Conservation (phyloP, 2,888 invertebrate species). For the Parascotia fuliginaria region DNA sequence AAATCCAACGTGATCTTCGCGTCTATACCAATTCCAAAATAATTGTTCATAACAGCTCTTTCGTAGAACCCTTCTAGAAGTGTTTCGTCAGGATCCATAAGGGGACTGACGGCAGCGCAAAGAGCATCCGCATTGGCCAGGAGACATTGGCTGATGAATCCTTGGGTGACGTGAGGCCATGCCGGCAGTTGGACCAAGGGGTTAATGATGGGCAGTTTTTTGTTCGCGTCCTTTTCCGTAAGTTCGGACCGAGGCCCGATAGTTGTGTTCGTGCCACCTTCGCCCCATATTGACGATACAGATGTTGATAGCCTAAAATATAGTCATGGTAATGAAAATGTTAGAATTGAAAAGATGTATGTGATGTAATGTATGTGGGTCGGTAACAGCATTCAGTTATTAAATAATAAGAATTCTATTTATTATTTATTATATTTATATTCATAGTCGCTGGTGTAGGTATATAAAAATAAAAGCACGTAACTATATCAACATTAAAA, state of each 20-base stretch:
- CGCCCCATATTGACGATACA: conserved; percentile 83
- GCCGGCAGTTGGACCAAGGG: conserved; percentile 94
- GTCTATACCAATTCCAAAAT: conserved; percentile 99
- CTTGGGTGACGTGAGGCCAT: conserved; percentile 93
- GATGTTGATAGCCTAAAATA: conserved; percentile 77
- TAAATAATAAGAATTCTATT: too few species aligned
- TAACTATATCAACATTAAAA: background rate
- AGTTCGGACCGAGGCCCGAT: conserved; percentile 74
- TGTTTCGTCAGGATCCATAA: conserved; percentile 97
- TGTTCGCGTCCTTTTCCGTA: conserved; percentile 82
- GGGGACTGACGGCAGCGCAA: conserved; percentile 97
- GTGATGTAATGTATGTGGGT: too few species aligned
- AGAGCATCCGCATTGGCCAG: conserved; percentile 98
- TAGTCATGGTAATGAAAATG: background rate
- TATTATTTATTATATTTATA: too few species aligned
- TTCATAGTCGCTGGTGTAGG: too few species aligned
- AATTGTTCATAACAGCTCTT: conserved; percentile 99
- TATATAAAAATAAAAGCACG: too few species aligned
- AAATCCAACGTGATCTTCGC: conserved; percentile 99
- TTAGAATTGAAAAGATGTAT: too few species aligned
- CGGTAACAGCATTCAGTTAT: too few species aligned
- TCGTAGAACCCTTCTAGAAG: conserved; percentile 95
- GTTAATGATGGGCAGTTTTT: conserved; percentile 95
- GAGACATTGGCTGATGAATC: conserved; percentile 97
- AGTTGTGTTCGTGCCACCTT: conserved; percentile 60